Evolutionary conservation across 1,140 invertebrate genomes (phyloP), one percentile per base, ranked within the genome.

Genomic region (Caenorhabditis latens): DNA sequence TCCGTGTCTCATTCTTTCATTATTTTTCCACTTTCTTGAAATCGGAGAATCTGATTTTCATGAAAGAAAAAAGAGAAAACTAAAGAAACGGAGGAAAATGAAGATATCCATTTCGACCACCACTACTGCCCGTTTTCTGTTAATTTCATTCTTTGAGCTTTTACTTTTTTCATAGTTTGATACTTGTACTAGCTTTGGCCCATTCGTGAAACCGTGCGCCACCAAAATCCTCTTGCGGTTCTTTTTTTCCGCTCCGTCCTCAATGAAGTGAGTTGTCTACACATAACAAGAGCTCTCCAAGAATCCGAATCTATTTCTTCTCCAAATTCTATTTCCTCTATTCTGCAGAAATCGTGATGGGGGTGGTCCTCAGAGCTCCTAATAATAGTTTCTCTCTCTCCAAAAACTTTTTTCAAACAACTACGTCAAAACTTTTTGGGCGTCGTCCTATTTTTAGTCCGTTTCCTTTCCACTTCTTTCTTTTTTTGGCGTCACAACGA

Each of bases 401-500:
- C 21, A 53, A 53, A 79, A 65, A 43, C 16, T 14, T 71, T 63
- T 63, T 63, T n/a, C 65, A 32, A 32, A 32, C 9, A 50, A 50
- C 71, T 79, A 79, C 71, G 71, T 79, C 71, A 79, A 79, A 79
- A 79, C 71, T 79, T 71, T 79, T 79, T 8, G n/a, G n/a, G 13
- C n/a, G 42, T 75, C 42, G 40, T 43, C 46, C 71, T 79, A 79
- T 79, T 79, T 79, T 79, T 79, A 79, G 71, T 13, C 71, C 42
- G 65, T 71, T 71, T 71, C 42, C 40, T 43, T 21, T 71, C 65
- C 65, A 71, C 42, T 63, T n/a, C n/a, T 32, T 50, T 79, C 46
- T 46, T 79, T 50, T 79, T 79, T 79, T n/a, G 71, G 71, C 71
- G 71, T 79, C 71, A 79, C 71, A 79, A 79, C 71, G 71, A 79